Base-by-base conservation (phyloP, 2,113 vertebrate species). In the Cichladusa arquata region DNA sequence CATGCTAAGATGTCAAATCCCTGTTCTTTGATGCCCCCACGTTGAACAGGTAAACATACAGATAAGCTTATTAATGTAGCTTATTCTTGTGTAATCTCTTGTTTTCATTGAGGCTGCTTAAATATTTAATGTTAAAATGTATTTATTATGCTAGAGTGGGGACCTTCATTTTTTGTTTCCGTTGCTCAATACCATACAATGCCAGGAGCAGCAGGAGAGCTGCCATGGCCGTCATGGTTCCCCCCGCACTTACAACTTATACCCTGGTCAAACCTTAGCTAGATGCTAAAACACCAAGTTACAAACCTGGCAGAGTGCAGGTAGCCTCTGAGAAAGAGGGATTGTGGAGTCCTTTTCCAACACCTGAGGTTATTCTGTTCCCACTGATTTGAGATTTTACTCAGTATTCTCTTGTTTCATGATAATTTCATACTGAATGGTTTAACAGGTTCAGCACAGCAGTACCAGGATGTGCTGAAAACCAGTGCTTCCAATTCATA, bases 391-490 rank as follows among this genome's bases (percentile, higher is more conserved):
- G 26, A 47, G 53, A 50, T 91, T 91, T 67, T 81, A 33, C 12
- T 81, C 51, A 22, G 14, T 57, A 38, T 95, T 58, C 57, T 79
- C 15, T 81, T 91, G 47, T 93, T 93, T 91, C 61, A 69, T 91
- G 58, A 66, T 92, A 64, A 81, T 88, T 93, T 93, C n/a, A 79
- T 92, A 40, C 18, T 42, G 6, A 86, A 74, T 38, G 69, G 34
- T 38, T 88, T 86, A 67, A 61, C 33, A 83, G 58, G 56, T 78
- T 82, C 54, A 57, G 88, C 44, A n/a, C 40, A 33, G 29, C 58
- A 51, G 77, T 86, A 78, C 31, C 16, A 58, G 33, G 18, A 81
- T n/a, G 25, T 50, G 26, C 40, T 81, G 53, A 89, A 84, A 89
- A 40, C 10, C 20, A 11, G 28, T 64, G 34, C 74, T 91, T 92